Base-by-base conservation (phyloP, 2,797 vertebrate genomes). In the Monodelphis domestica region DNA sequence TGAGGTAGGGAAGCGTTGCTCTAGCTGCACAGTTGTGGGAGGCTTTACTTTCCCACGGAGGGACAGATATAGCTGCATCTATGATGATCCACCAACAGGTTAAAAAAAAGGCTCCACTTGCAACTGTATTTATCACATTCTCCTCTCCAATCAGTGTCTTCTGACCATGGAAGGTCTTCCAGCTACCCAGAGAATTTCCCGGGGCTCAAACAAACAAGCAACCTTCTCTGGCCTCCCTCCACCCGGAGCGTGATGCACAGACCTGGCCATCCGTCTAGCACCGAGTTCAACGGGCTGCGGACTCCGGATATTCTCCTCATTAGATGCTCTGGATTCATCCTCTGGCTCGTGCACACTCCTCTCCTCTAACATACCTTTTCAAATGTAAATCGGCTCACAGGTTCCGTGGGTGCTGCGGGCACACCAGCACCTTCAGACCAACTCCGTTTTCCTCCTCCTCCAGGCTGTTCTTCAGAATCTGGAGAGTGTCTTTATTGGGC, bases 51-150 rank as follows among this genome's bases (percentile, higher is more conserved):
- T 0, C 94, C 98, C 95, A 99, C 96, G 0, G 52, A 21, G 7
- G 99, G 99, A 91, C 99, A 99, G 95, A 99, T 99, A 93, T 99
- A 33, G 99, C 99, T 45, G 99, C 99, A 57, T 99, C 99, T 51
- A 99, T 99, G 98, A 99, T 99, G 97, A 99, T 99, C 99, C 99
- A 99, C 99, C 99, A 99, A 59, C 99, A 99, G 38, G 99, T 99
- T 97, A 99, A 99, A 97, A 99, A 99, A 99, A 45, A 45, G 70
- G 45, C 0, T 24, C 2, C 21, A 10, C 2, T 7, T 78, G 70
- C 70, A 26, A 9, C 26, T 24, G 17, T 3, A 38, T 24, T 45
- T 3, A 38, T 24, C 45, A 26, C 2, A 26, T 7, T 24, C 78
- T 38, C 78, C 17, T 45, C 70, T 9, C 70, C 38, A 78, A 2